Conservation (phyloP, 2,888 invertebrate genomes). For the Pollenia griseotomentosa region DNA sequence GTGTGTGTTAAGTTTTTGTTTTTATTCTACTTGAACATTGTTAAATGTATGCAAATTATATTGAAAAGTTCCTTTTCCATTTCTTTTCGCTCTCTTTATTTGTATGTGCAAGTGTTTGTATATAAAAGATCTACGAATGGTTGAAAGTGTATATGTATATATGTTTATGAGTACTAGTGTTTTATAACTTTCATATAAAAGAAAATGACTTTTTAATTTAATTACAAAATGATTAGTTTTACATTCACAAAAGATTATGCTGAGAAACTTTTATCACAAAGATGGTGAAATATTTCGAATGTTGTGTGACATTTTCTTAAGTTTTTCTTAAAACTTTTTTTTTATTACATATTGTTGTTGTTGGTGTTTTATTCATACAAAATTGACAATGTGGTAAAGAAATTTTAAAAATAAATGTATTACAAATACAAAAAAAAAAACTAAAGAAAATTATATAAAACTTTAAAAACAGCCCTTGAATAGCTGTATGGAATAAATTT, state of each 20-base stretch:
- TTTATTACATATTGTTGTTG: conserved; percentile 2
- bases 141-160: neutral
- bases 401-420: conserved; percentile 29
- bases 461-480: conserved; percentile 18
- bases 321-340: conserved; percentile 28
- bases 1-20: conserved; percentile 14
- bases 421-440: conserved; percentile 6
- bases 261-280: conserved; percentile 58
- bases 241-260: conserved; percentile 72
- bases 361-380: conserved; percentile 5
- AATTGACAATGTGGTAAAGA: conserved; percentile 31
- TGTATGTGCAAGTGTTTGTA: conserved; percentile 5
- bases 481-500: conserved; percentile 22
- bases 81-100: conserved; percentile 50
- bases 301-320: conserved; percentile 57
- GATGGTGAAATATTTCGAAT: conserved; percentile 60
- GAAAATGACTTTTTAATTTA: conserved; percentile 74
- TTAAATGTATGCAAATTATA: conserved; percentile 73
- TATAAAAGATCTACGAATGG: neutral
- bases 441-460: conserved; percentile 14
- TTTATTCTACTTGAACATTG: conserved; percentile 47
- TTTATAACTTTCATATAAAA: conserved; percentile 70
- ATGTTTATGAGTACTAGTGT: conserved; percentile 46
- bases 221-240: conserved; percentile 74
- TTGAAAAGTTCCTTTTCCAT: conserved; percentile 70